Percentiles rank a stretch among this genome's conserved stretches.
phyloP scores from a whole-genome alignment of 2,113 vertebrate genomes.

The Hirundichthys speculiger region DNA sequence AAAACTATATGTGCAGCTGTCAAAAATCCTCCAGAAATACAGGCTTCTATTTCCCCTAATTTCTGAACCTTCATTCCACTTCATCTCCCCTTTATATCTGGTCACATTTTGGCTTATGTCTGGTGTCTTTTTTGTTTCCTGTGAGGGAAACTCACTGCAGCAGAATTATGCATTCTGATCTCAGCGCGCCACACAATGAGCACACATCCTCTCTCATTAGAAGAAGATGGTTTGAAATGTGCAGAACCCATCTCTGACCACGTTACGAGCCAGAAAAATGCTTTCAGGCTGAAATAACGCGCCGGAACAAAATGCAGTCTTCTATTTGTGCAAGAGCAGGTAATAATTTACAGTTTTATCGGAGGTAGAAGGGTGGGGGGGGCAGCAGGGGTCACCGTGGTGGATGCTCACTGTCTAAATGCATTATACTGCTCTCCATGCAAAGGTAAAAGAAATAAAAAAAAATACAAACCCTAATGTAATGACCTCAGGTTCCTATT shows the following conservation, averaged over 20 bases:
- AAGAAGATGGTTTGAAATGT: conserved; percentile 7
- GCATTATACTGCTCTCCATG: no score
- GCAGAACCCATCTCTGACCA: conserved; percentile 26
- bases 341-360: conserved; percentile 60
- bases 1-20: conserved; percentile 38
- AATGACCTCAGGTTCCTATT: no score
- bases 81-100: conserved; percentile 34
- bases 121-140: no score
- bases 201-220: conserved; percentile 15
- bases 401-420: not conserved
- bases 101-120: conserved; percentile 54
- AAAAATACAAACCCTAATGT: no score
- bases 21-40: conserved; percentile 40
- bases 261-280: conserved; percentile 21
- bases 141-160: not conserved
- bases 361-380: conserved; percentile 13
- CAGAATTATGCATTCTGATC: conserved; percentile 46
- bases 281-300: conserved; percentile 27
- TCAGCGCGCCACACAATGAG: conserved; percentile 29
- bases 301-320: conserved; percentile 29
- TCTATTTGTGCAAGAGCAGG: conserved; percentile 56
- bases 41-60: conserved; percentile 23
- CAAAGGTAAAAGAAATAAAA: no score
- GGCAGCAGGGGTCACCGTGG: conserved; percentile 26
- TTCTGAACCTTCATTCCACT: conserved; percentile 34